A percentile compares a stretch with the other conserved stretches of the same genome.
Evolutionary conservation across 2,797 vertebrate species (phyloP).

Genomic region (Peromyscus melanophrys): DNA sequence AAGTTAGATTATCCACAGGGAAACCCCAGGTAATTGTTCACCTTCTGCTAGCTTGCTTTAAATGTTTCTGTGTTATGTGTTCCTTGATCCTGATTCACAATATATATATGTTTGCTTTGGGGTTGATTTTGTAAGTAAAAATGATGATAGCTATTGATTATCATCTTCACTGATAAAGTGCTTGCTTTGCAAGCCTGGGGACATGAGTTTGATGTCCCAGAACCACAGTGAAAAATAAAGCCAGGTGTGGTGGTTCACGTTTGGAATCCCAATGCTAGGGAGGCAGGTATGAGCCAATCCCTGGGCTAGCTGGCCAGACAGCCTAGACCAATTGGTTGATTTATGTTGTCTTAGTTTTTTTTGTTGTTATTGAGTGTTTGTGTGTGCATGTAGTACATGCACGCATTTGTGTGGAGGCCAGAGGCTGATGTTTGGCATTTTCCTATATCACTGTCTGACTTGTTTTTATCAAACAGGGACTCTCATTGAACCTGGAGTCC

Average conservation of each 20-base stretch:
- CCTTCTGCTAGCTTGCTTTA: conserved; percentile 13
- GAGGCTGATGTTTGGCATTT: neutral
- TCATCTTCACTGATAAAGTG: neutral
- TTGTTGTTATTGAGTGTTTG: neutral
- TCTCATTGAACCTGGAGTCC: neutral
- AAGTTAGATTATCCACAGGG: neutral
- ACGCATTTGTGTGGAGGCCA: neutral
- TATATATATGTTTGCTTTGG: neutral
- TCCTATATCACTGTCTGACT: neutral
- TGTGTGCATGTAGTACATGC: neutral
- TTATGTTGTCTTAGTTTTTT: neutral
- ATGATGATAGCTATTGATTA: neutral
- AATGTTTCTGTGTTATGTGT: neutral
- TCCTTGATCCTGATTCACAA: neutral
- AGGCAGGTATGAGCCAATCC: neutral
- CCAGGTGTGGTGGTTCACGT: neutral
- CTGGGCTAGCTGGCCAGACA: neutral
- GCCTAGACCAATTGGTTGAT: neutral
- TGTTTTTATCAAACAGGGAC: neutral
- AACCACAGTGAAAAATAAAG: neutral
- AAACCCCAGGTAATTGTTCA: neutral
- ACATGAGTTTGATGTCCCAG: neutral
- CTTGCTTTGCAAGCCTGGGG: neutral
- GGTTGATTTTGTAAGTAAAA: neutral
- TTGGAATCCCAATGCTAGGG: neutral